phyloP scores from a whole-genome alignment of 1,140 invertebrate genomes.

The Penaeus indicus region DNA sequence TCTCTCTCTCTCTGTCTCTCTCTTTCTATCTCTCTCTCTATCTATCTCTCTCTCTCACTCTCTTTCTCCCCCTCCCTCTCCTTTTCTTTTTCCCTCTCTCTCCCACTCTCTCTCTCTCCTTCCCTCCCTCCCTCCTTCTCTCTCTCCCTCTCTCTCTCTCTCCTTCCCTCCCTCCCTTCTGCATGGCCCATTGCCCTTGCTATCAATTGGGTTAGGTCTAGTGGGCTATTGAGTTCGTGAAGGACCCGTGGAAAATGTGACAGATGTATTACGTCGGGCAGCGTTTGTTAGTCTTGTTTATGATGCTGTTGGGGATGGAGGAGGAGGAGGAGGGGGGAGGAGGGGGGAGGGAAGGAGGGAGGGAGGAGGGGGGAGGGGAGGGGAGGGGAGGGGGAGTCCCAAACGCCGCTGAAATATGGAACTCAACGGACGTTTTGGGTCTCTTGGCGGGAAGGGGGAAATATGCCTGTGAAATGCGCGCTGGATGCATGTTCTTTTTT shows the following conservation, averaged over 20 bases:
- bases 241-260: slow-evolving; percentile 63
- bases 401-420: neutral
- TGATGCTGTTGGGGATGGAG: slow-evolving; percentile 27
- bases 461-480: no score
- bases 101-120: neutral
- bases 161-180: slow-evolving; percentile 13
- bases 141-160: neutral
- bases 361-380: neutral
- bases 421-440: no score
- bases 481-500: no score
- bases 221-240: slow-evolving; percentile 60
- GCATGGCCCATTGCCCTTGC: slow-evolving; percentile 58
- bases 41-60: no score
- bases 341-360: neutral
- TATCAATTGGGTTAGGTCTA: slow-evolving; percentile 64
- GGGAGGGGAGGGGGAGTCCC: neutral
- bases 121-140: neutral
- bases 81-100: neutral
- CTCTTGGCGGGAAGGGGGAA: neutral
- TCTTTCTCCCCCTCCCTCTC: neutral
- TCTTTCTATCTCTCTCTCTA: no score
- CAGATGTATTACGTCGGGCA: slow-evolving; percentile 62
- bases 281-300: slow-evolving; percentile 60
- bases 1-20: no score
- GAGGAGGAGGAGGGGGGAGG: neutral